Percentiles rank a stretch among this genome's conserved stretches.
phyloP scores from a whole-genome alignment of 2,888 invertebrate species.

The Schizotus pectinicornis region DNA sequence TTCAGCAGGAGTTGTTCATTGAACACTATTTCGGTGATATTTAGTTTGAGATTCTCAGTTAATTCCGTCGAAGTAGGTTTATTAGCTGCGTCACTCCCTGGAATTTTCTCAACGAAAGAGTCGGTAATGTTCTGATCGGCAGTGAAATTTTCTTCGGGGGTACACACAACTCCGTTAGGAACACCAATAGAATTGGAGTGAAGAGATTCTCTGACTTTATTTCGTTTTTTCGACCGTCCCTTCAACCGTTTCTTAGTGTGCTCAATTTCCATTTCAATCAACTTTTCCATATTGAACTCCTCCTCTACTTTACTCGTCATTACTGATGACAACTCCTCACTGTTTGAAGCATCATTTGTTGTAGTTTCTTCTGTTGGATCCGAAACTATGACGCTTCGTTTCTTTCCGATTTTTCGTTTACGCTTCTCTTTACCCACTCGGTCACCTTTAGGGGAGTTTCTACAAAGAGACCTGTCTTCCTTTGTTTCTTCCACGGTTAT shows the following conservation, averaged over 20 bases:
- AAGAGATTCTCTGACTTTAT: constrained; percentile 8
- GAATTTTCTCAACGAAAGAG: no score
- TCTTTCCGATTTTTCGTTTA: not conserved
- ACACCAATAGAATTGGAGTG: not conserved
- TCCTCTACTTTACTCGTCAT: not conserved
- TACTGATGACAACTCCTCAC: not conserved
- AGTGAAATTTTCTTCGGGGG: not conserved
- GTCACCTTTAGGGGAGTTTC: no score
- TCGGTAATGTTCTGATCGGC: not conserved
- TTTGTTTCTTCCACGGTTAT: no score
- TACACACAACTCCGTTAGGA: not conserved
- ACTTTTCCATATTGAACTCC: not conserved
- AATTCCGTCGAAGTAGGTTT: not conserved
- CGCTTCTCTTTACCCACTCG: not conserved
- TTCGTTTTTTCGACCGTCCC: not conserved
- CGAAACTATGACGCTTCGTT: not conserved
- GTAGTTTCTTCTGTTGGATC: not conserved
- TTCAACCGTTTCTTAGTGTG: constrained; percentile 8
- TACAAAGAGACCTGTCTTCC: not conserved
- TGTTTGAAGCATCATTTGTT: constrained; percentile 2
- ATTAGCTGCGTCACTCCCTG: no score
- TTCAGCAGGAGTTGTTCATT: no score
- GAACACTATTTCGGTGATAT: no score
- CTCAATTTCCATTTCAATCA: constrained; percentile 1
- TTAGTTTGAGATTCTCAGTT: no score